Base-by-base conservation (phyloP, 2,888 invertebrate genomes). In the Leptarthrus brevirostris region DNA sequence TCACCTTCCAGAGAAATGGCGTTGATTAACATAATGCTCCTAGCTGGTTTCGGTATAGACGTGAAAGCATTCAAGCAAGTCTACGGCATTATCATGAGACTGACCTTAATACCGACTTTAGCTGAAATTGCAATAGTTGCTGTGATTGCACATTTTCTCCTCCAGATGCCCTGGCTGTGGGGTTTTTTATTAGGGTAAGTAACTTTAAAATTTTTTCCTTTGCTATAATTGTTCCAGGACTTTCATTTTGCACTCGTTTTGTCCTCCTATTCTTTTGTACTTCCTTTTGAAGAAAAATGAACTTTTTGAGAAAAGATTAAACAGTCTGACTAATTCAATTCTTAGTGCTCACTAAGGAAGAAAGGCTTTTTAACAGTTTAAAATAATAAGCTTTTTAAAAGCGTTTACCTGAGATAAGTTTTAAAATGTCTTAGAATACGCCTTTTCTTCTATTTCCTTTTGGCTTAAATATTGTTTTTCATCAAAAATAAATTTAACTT, bases 11-110 rank as follows among this genome's bases (percentile, higher is more conserved):
- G 90, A 79, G 88, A 88, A 81, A 82, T 89, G 77, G 90, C 91
- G 3, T 82, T 91, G 78, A 88, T 89, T 8, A 88, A 90, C 77
- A 91, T 91, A 73, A 86, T 91, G 82, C 83, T 89, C 14, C 84
- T 90, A 75, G 91, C 90, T 70, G 91, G 91, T 0, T 81, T 91
- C 16, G 90, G 90, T 0, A 83, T 91, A 18, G 90, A 91, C 81
- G 87, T 89, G 1, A 81, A 81, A 36, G 88, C 89, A 1, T 84
- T 91, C 74, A 85, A 84, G 76, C 86, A 86, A 74, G 82, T 90
- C 40, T 88, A 88, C 79, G 81, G 85, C 34, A 86, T 87, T 81
- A 86, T 88, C 14, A 76, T 89, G 26, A 83, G 89, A 14, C 82
- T 91, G 69, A 88, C 90, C 6, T 83, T 90, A 76, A 78, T 87